Percentiles rank a stretch among this genome's conserved stretches.
Conservation (phyloP, 2,113 vertebrate species). For the Nibea albiflora region DNA sequence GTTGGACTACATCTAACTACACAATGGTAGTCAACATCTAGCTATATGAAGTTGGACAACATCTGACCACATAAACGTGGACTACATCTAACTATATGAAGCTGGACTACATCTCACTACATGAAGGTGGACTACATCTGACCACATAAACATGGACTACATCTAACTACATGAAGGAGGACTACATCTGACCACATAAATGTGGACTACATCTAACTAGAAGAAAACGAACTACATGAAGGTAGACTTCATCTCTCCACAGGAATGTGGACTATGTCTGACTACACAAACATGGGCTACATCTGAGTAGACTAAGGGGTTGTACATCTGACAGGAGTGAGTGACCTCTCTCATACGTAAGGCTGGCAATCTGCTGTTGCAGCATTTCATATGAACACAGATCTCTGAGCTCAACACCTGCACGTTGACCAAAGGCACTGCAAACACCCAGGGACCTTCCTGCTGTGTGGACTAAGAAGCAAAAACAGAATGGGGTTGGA, state of each 20-base stretch:
- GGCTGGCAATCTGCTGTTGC: neutral
- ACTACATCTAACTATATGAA: neutral
- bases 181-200: neutral
- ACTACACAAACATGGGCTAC: neutral
- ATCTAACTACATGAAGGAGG: neutral
- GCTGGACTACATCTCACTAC: neutral
- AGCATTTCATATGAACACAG: neutral
- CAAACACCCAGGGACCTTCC: neutral
- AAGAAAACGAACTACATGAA: neutral
- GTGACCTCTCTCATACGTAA: neutral
- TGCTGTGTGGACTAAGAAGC: neutral
- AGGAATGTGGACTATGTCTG: neutral
- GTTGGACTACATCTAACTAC: neutral
- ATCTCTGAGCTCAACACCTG: neutral
- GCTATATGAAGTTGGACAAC: too few relatives aligned
- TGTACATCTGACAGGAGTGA: neutral
- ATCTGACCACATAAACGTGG: too few relatives aligned
- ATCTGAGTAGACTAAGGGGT: neutral
- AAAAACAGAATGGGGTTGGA: neutral
- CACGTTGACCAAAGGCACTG: neutral
- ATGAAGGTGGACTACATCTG: neutral
- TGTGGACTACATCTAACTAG: neutral
- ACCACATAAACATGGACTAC: neutral
- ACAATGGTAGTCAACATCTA: too few relatives aligned
- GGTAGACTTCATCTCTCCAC: neutral